phyloP scores from a whole-genome alignment of 2,797 vertebrate genomes.

The Hyperoplus lanceolatus region DNA sequence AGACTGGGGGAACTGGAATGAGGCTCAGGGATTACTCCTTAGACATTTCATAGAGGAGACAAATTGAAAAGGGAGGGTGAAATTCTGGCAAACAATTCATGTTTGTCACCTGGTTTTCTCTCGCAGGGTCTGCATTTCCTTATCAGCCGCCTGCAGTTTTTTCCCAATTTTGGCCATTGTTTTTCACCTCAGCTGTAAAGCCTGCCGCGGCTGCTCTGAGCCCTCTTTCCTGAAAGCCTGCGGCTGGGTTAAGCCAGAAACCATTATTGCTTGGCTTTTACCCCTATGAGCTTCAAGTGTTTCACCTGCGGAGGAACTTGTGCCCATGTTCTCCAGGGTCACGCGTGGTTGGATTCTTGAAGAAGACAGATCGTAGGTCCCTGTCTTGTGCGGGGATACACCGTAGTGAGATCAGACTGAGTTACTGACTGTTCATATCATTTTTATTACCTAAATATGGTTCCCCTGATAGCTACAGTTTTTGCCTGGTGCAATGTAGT shows the following conservation, averaged over 20 bases:
- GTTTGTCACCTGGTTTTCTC: constrained; percentile 85
- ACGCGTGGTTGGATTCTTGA: constrained; percentile 61
- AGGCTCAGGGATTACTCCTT: constrained; percentile 83
- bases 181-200: constrained; percentile 74
- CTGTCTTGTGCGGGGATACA: constrained; percentile 56
- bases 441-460: constrained; percentile 44
- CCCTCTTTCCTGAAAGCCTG: constrained; percentile 67
- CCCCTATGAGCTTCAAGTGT: constrained; percentile 76
- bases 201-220: constrained; percentile 66
- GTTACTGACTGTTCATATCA: constrained; percentile 27
- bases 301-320: constrained; percentile 67
- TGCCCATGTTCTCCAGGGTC: constrained; percentile 58
- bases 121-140: constrained; percentile 78
- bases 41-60: constrained; percentile 78
- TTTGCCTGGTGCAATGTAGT: constrained; percentile 27
- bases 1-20: constrained; percentile 72
- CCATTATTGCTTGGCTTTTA: constrained; percentile 80
- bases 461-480: constrained; percentile 33
- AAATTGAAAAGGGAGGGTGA: constrained; percentile 84
- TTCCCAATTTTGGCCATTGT: constrained; percentile 78
- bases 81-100: constrained; percentile 83
- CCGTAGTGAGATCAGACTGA: constrained; percentile 49
- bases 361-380: constrained; percentile 45
- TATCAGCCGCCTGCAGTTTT: constrained; percentile 86
- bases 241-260: constrained; percentile 73